phyloP scores from a whole-genome alignment of 2,797 vertebrate genomes.

The Phataginus tricuspis region DNA sequence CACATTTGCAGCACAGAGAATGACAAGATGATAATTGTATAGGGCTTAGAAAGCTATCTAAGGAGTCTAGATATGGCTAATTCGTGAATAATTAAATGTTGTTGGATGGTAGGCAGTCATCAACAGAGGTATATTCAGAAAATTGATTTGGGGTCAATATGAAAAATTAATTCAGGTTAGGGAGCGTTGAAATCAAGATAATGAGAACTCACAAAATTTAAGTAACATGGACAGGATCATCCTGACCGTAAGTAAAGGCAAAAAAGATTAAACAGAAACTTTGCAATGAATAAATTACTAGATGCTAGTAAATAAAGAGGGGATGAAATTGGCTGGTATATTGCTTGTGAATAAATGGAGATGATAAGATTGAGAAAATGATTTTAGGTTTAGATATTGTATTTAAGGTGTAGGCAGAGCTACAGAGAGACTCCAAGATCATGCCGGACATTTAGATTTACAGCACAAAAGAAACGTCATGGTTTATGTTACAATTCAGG shows the following conservation, averaged over 20 bases:
- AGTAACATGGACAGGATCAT: not conserved
- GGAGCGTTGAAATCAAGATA: not conserved
- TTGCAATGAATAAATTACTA: not conserved
- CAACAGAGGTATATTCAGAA: not conserved
- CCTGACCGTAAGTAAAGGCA: not conserved
- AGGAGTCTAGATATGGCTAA: not conserved
- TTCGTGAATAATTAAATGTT: not conserved
- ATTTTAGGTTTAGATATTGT: not conserved
- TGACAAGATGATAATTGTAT: not conserved
- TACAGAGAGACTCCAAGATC: not conserved
- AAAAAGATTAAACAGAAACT: not conserved
- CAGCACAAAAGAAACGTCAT: not conserved
- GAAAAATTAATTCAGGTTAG: not conserved
- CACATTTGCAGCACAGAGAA: not conserved
- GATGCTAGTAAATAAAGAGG: not conserved
- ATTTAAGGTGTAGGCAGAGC: not conserved
- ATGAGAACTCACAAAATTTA: not conserved
- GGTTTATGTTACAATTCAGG: not conserved
- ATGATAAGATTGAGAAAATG: not conserved
- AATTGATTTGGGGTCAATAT: not conserved
- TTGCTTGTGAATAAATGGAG: not conserved
- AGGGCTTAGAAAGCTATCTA: not conserved
- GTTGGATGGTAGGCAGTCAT: not conserved
- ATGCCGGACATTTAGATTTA: not conserved
- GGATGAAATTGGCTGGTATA: not conserved